A percentile compares a stretch with the other conserved stretches of the same genome.
phyloP scores from a whole-genome alignment of 2,888 invertebrate species.

The Chrysopilus asiliformis region DNA sequence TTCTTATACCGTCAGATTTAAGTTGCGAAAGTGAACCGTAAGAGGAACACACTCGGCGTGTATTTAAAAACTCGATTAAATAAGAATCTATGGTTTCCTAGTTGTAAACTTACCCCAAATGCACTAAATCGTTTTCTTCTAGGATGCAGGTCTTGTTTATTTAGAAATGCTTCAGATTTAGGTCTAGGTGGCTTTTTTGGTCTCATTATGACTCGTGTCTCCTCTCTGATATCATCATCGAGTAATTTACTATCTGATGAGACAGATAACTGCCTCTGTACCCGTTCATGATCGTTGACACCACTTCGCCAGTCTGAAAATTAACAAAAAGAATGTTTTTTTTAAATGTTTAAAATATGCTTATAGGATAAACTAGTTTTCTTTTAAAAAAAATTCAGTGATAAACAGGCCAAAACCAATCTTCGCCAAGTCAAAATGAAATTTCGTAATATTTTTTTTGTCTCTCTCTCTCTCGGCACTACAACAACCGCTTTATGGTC shows the following conservation, averaged over 20 bases:
- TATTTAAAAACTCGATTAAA: no score
- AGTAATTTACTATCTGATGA: constrained; percentile 85
- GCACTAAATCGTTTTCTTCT: constrained; percentile 90
- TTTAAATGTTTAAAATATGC: background rate
- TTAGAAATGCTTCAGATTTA: constrained; percentile 89
- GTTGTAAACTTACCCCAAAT: constrained; percentile 67
- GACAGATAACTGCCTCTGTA: constrained; percentile 79
- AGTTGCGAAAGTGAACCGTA: no score
- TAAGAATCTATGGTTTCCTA: no score
- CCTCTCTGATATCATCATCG: constrained; percentile 81
- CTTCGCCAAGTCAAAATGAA: no score
- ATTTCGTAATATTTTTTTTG: no score
- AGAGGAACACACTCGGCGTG: no score
- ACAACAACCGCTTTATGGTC: no score
- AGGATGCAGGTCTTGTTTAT: constrained; percentile 54
- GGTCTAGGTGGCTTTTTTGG: constrained; percentile 88
- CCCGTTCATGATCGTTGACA: constrained; percentile 62
- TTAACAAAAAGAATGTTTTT: constrained; percentile 11
- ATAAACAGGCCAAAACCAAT: no score
- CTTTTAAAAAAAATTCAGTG: no score
- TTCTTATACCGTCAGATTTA: no score
- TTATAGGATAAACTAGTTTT: no score
- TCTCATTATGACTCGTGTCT: constrained; percentile 76
- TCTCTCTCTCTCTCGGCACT: no score
- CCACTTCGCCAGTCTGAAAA: constrained; percentile 63